These are phyloP conservation scores for Melitaea athalia DNA, from an alignment of 2,888 invertebrate species.

Conservation along the genomic window DNA sequence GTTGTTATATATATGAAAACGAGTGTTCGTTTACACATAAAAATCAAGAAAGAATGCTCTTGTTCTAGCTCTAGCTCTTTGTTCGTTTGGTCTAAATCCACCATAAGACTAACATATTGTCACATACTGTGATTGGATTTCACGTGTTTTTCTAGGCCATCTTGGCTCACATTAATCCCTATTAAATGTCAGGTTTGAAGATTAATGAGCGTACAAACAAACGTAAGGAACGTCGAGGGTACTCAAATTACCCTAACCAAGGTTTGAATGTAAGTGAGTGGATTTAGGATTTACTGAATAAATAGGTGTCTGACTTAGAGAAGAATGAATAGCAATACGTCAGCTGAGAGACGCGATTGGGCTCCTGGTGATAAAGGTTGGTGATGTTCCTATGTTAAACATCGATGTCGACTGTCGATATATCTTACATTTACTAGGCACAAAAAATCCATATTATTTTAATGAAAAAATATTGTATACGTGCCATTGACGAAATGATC, in stretches of 20 bases:
- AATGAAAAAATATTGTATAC: too few species aligned
- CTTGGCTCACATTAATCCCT: conserved; percentile 9
- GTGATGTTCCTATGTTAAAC: conserved; percentile 35
- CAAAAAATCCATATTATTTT: too few species aligned
- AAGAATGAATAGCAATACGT: conserved; percentile 75
- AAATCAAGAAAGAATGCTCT: too few species aligned
- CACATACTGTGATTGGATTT: too few species aligned
- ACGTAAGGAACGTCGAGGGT: conserved; percentile 45
- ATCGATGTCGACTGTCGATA: conserved; percentile 1
- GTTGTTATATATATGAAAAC: too few species aligned
- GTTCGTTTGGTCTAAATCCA: too few species aligned
- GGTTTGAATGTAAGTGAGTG: conserved; percentile 46
- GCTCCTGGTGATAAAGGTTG: conserved; percentile 58
- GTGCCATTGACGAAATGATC: too few species aligned
- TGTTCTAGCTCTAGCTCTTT: too few species aligned
- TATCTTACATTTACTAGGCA: too few species aligned
- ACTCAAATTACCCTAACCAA: conserved; percentile 44
- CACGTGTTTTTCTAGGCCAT: too few species aligned
- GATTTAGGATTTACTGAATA: conserved; percentile 64
- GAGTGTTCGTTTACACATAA: too few species aligned
- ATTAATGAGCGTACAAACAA: conserved; percentile 34
- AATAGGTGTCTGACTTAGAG: conserved; percentile 65
- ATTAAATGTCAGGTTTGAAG: conserved; percentile 23
- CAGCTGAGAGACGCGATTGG: conserved; percentile 64
- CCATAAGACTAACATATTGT: too few species aligned